Conservation (phyloP, 2,113 vertebrate genomes). For the Mirza zaza region DNA sequence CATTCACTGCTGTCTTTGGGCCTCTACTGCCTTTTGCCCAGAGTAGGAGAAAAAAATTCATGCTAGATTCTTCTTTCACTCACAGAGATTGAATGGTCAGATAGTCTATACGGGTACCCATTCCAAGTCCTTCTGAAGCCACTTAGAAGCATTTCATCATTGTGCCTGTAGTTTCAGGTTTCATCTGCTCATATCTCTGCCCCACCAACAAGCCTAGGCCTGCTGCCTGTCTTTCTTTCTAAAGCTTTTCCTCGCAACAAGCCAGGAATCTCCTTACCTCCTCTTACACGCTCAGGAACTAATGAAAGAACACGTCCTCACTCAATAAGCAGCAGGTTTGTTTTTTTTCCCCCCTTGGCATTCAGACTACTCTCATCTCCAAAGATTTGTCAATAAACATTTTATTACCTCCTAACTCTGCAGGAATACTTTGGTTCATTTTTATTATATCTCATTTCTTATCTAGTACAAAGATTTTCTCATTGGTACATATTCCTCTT, state of each 20-base stretch:
- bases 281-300: background rate
- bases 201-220: constrained; percentile 35
- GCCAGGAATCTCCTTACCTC: constrained; percentile 15
- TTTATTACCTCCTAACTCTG: constrained; percentile 72
- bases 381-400: constrained; percentile 55
- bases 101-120: fast-evolving
- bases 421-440: constrained; percentile 31
- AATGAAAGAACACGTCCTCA: background rate
- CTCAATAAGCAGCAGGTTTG: background rate
- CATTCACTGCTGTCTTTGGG: constrained; percentile 36
- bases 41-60: constrained; percentile 11
- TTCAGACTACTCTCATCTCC: constrained; percentile 56
- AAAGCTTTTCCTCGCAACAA: background rate
- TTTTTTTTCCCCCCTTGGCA: background rate
- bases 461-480: constrained; percentile 59
- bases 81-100: constrained; percentile 42
- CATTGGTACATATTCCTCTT: constrained; percentile 63
- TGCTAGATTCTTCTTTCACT: constrained; percentile 8
- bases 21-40: background rate
- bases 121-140: constrained; percentile 43
- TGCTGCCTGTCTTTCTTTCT: background rate
- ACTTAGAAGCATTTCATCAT: background rate
- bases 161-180: background rate
- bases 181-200: constrained; percentile 27
- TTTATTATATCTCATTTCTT: constrained; percentile 64